A percentile compares a stretch with the other conserved stretches of the same genome.
Evolutionary conservation across 2,113 vertebrate genomes (phyloP).

Genomic region (Coptodon bakossiorum): DNA sequence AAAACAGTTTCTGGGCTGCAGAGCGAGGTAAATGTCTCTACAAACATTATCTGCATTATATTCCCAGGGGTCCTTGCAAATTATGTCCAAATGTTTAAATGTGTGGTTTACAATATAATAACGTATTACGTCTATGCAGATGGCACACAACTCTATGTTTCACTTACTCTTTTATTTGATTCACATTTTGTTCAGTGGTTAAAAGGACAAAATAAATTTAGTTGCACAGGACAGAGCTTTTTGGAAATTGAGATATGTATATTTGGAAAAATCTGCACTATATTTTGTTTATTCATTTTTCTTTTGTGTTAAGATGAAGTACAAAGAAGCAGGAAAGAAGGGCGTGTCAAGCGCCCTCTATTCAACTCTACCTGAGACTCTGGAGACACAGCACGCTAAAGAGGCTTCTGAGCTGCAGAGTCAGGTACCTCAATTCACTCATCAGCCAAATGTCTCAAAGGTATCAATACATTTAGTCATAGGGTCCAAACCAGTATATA

Average conservation of each 20-base stretch:
- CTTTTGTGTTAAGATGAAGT: constrained; percentile 35
- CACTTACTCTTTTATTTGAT: not conserved
- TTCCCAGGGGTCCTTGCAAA: not conserved
- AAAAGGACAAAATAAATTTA: not conserved
- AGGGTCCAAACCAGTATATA: not conserved
- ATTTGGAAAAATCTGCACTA: fast-evolving
- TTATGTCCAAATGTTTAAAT: not conserved
- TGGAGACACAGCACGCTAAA: constrained; percentile 32
- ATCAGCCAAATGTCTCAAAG: not conserved
- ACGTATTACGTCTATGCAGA: not conserved
- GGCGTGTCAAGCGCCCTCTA: constrained; percentile 12
- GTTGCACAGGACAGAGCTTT: not conserved
- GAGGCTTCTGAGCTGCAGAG: constrained; percentile 34
- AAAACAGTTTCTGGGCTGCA: constrained; percentile 69
- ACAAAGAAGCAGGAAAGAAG: constrained; percentile 44
- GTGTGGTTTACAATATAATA: fast-evolving
- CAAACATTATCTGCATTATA: fast-evolving
- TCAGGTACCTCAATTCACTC: constrained; percentile 49
- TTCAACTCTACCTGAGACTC: constrained; percentile 39
- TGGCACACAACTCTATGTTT: not conserved
- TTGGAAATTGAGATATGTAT: not conserved
- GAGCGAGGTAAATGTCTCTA: constrained; percentile 54
- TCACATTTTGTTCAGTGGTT: not conserved
- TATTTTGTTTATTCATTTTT: not conserved
- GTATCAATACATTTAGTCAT: not conserved